Conservation (phyloP, 2,797 vertebrate genomes). For the Graptemys geographica region DNA sequence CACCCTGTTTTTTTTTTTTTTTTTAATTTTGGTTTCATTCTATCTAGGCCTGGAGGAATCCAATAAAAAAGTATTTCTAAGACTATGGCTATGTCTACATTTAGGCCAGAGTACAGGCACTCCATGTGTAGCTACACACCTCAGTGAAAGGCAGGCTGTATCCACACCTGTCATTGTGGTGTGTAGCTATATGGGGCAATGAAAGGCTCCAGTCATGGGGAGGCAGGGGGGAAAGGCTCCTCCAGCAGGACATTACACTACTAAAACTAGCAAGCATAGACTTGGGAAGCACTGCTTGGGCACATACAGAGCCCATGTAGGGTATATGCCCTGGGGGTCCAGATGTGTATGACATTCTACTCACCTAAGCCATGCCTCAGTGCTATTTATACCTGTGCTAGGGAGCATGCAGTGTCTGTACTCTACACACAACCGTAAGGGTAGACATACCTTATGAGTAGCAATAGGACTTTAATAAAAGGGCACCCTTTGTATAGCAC, state of each 20-base stretch:
- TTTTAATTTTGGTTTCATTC: neutral
- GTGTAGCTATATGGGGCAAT: neutral
- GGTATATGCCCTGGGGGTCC: neutral
- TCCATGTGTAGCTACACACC: neutral
- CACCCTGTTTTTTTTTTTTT: neutral
- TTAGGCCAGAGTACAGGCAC: neutral
- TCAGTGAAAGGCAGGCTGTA: neutral
- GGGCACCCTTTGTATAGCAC: neutral
- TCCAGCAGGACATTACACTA: neutral
- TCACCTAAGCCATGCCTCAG: neutral
- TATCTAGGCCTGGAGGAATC: neutral
- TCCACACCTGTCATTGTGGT: neutral
- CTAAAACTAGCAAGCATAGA: neutral
- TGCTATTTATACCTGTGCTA: neutral
- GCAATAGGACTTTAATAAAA: neutral
- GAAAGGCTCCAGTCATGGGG: neutral
- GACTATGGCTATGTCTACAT: neutral
- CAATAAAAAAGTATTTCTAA: neutral
- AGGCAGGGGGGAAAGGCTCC: neutral
- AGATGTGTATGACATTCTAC: neutral
- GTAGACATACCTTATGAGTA: neutral
- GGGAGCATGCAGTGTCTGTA: neutral
- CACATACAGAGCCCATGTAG: neutral
- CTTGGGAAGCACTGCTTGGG: neutral
- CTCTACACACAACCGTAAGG: neutral